A percentile compares a stretch with the other conserved stretches of the same genome.
Conservation (phyloP, 2,888 invertebrate genomes). For the Lasioglossum calceatum region DNA sequence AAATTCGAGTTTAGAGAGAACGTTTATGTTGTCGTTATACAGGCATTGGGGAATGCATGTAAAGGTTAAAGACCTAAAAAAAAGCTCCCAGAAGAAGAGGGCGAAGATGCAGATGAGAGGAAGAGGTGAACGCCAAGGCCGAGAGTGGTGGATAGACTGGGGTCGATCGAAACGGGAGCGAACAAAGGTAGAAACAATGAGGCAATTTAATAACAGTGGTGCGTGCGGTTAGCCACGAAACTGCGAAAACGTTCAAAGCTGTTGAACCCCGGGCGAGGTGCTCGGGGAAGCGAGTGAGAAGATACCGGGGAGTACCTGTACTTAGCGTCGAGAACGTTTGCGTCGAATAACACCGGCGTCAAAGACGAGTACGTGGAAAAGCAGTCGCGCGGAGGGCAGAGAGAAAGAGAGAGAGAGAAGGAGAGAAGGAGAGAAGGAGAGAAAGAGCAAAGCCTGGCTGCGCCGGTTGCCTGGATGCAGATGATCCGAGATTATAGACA, state of each 20-base stretch:
- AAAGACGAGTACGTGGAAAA: conserved; percentile 46
- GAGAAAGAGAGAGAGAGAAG: not conserved
- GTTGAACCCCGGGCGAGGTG: conserved; percentile 18
- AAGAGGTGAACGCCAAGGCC: not conserved
- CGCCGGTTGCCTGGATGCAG: conserved; percentile 73
- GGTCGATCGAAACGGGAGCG: conserved; percentile 45
- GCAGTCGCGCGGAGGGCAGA: conserved; percentile 13
- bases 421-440: not conserved
- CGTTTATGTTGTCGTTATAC: too few species aligned
- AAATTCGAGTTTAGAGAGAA: not conserved
- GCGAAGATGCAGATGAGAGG: not conserved
- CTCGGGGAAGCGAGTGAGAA: not conserved
- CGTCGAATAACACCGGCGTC: conserved; percentile 33
- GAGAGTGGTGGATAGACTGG: not conserved
- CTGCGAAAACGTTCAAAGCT: conserved; percentile 7
- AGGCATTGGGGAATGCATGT: too few species aligned
- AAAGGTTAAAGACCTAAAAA: not conserved
- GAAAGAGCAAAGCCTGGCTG: conserved; percentile 7
- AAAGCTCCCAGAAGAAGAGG: not conserved
- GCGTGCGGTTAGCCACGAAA: conserved; percentile 56
- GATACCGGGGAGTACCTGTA: conserved; percentile 22
- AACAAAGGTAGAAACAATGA: conserved; percentile 68
- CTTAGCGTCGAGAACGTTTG: conserved; percentile 34
- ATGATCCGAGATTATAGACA: conserved; percentile 83
- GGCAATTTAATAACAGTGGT: conserved; percentile 74